Conservation (phyloP, 2,113 vertebrate species). For the Phainopepla nitens region DNA sequence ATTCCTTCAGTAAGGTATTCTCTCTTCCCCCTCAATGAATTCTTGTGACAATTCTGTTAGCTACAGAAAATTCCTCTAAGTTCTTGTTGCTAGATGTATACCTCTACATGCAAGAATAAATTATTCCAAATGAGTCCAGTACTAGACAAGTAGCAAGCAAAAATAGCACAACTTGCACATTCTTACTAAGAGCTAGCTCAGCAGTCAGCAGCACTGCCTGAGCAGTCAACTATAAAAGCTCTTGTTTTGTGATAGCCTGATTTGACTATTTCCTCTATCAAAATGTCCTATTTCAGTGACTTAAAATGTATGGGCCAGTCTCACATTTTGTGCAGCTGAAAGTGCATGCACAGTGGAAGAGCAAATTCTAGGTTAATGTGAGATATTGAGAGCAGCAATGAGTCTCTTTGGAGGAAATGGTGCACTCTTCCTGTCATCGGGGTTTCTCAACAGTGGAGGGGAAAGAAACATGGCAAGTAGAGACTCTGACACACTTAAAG, state of each 20-base stretch:
- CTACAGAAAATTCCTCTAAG: background rate
- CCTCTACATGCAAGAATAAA: background rate
- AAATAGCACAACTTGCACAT: conserved; percentile 17
- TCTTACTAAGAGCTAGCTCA: background rate
- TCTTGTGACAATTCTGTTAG: background rate
- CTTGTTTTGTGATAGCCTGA: background rate
- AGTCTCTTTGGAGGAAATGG: background rate
- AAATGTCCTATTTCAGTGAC: background rate
- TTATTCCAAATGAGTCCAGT: background rate
- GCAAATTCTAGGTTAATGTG: background rate
- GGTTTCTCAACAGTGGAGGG: background rate
- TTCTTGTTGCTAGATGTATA: background rate
- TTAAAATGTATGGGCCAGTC: background rate
- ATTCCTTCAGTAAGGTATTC: background rate
- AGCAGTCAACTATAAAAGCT: background rate
- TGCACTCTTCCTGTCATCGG: background rate
- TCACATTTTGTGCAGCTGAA: background rate
- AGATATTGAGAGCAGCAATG: background rate
- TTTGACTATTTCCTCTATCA: background rate
- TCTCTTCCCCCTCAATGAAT: background rate
- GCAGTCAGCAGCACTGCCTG: background rate
- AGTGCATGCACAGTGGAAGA: background rate
- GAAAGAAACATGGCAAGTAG: background rate
- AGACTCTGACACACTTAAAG: background rate
- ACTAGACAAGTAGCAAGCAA: background rate